These are phyloP conservation scores for Agrotis clavis DNA, from an alignment of 2,888 invertebrate genomes.

Conservation along the genomic window DNA sequence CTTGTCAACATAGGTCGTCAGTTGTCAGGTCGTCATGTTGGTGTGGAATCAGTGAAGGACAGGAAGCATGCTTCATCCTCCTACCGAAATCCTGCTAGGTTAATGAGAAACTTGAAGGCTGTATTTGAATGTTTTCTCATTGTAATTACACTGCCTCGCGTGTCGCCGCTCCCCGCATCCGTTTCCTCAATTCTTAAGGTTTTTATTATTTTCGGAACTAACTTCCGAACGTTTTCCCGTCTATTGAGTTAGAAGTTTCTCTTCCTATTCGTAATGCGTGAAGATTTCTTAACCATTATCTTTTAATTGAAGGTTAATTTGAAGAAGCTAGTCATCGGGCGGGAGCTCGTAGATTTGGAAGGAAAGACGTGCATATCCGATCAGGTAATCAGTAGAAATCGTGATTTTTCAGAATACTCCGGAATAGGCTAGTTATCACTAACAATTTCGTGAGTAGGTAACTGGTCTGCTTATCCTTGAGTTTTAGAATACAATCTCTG, in stretches of 20 bases:
- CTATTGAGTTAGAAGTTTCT: conserved; percentile 52
- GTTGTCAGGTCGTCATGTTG: neutral
- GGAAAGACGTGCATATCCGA: conserved; percentile 10
- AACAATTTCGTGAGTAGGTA: no score
- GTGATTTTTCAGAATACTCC: neutral
- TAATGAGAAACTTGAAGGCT: conserved; percentile 33
- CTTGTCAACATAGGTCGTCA: neutral
- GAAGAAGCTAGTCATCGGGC: conserved; percentile 8
- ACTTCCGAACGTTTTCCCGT: conserved; percentile 43
- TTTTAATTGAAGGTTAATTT: conserved; percentile 54
- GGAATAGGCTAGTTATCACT: neutral
- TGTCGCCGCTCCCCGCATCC: conserved; percentile 40
- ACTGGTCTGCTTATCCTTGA: neutral
- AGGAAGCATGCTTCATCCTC: neutral
- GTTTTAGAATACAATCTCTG: conserved; percentile 6
- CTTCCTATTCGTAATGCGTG: conserved; percentile 44
- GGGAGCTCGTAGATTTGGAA: conserved; percentile 5
- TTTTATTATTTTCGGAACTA: conserved; percentile 50
- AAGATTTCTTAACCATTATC: conserved; percentile 53
- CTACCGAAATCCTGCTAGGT: conserved; percentile 9
- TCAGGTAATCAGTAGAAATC: conserved; percentile 3
- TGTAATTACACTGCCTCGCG: conserved; percentile 42
- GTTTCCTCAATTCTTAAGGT: conserved; percentile 48
- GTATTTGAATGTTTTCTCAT: conserved; percentile 46
- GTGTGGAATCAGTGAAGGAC: neutral